Evolutionary conservation across 2,113 vertebrate species (phyloP).

Genomic region (Camelus bactrianus): DNA sequence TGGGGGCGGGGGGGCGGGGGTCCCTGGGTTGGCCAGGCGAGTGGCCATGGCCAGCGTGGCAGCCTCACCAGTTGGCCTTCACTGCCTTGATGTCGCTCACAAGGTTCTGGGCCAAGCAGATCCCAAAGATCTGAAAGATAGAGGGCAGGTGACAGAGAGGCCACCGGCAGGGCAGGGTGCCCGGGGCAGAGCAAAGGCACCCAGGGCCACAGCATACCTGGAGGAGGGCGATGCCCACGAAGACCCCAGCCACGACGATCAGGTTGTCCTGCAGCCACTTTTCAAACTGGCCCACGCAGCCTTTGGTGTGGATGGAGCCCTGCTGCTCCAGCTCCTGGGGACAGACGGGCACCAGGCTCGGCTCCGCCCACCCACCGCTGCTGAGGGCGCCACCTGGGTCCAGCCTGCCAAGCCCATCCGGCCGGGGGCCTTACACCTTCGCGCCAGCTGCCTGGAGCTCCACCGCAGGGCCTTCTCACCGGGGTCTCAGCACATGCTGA

Average conservation of each 20-base stretch:
- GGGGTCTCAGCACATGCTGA: background rate
- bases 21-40: background rate
- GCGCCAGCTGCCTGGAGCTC: background rate
- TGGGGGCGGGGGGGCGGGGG: background rate
- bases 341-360: background rate
- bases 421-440: background rate
- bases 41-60: background rate
- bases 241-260: constrained; percentile 92
- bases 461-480: background rate
- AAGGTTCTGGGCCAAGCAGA: constrained; percentile 95
- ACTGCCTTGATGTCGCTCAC: constrained; percentile 94
- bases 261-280: constrained; percentile 96
- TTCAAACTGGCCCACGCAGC: constrained; percentile 96
- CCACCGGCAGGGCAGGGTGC: accelerated
- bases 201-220: constrained; percentile 86
- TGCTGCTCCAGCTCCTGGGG: constrained; percentile 92
- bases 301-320: constrained; percentile 93
- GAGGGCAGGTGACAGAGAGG: background rate
- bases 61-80: constrained; percentile 95
- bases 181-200: accelerated
- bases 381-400: background rate
- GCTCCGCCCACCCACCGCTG: background rate
- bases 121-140: constrained; percentile 92
- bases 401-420: background rate
- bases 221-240: constrained; percentile 94